Evolutionary conservation across 2,888 invertebrate genomes (phyloP).

Genomic region (Polydrusus tereticollis): DNA sequence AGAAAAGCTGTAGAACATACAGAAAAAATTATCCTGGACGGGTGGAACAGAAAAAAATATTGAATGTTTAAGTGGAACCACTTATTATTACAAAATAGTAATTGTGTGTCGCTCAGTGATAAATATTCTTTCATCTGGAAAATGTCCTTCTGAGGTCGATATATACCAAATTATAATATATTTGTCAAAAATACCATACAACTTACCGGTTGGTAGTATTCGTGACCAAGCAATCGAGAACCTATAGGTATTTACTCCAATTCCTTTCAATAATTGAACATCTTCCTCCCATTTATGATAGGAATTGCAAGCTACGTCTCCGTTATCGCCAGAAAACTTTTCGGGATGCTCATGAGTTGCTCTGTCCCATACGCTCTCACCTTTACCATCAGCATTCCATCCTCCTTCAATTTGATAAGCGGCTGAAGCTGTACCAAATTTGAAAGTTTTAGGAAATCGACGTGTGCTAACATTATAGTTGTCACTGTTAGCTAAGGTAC

Average conservation of each 20-base stretch:
- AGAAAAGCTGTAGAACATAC: too few relatives aligned
- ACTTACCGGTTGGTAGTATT: constrained; percentile 71
- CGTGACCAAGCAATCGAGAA: constrained; percentile 77
- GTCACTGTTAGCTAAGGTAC: constrained; percentile 13
- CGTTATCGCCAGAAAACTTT: constrained; percentile 63
- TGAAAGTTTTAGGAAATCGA: constrained; percentile 45
- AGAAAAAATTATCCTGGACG: too few relatives aligned
- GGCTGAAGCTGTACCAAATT: constrained; percentile 56
- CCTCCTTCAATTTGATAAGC: constrained; percentile 55
- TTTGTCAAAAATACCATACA: constrained; percentile 45
- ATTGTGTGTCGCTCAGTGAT: too few relatives aligned
- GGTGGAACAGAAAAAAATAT: too few relatives aligned
- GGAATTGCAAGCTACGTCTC: constrained; percentile 77
- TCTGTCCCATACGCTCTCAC: constrained; percentile 48
- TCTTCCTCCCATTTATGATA: constrained; percentile 76
- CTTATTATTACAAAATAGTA: too few relatives aligned
- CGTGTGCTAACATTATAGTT: constrained; percentile 35
- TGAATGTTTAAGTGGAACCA: too few relatives aligned
- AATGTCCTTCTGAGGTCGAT: too few relatives aligned
- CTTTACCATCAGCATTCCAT: constrained; percentile 55
- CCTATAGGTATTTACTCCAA: constrained; percentile 71
- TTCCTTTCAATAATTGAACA: constrained; percentile 68
- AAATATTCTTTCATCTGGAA: too few relatives aligned
- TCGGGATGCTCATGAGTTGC: constrained; percentile 19
- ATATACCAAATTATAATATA: constrained; percentile 63